These are phyloP conservation scores for Pteruthius melanotis DNA, from an alignment of 2,113 vertebrate genomes.

Conservation along the genomic window DNA sequence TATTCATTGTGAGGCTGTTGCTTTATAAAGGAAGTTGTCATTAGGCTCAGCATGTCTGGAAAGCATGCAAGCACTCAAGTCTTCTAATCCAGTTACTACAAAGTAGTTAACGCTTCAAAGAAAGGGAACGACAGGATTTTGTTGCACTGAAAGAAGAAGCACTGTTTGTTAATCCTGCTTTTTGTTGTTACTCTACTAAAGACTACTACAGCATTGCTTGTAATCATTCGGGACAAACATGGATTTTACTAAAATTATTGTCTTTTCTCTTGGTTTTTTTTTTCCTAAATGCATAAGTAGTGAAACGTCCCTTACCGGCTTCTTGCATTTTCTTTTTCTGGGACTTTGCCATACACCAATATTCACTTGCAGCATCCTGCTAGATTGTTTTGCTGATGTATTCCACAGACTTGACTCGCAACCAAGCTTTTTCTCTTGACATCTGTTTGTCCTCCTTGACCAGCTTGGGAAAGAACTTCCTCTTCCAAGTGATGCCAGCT, in stretches of 20 bases:
- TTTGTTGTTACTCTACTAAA: constrained; percentile 33
- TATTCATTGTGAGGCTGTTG: constrained; percentile 41
- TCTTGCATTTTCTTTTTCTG: neutral
- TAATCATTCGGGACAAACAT: neutral
- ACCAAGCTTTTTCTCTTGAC: neutral
- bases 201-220: neutral
- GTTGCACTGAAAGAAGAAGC: constrained; percentile 16
- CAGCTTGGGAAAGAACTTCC: neutral
- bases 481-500: neutral
- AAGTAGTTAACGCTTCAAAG: constrained; percentile 63
- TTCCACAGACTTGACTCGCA: neutral
- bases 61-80: constrained; percentile 50
- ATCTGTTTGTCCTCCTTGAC: neutral
- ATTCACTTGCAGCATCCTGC: neutral
- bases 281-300: neutral
- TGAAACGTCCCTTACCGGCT: neutral
- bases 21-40: constrained; percentile 65
- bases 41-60: constrained; percentile 57
- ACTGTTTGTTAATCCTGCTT: constrained; percentile 32
- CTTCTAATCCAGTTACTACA: constrained; percentile 38
- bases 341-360: neutral
- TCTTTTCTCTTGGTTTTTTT: neutral
- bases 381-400: neutral
- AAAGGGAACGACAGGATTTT: constrained; percentile 32
- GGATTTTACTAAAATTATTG: neutral